A percentile compares a stretch with the other conserved stretches of the same genome.
Evolutionary conservation across 1,140 invertebrate genomes (phyloP).

Genomic region (Drosophila seguyi): DNA sequence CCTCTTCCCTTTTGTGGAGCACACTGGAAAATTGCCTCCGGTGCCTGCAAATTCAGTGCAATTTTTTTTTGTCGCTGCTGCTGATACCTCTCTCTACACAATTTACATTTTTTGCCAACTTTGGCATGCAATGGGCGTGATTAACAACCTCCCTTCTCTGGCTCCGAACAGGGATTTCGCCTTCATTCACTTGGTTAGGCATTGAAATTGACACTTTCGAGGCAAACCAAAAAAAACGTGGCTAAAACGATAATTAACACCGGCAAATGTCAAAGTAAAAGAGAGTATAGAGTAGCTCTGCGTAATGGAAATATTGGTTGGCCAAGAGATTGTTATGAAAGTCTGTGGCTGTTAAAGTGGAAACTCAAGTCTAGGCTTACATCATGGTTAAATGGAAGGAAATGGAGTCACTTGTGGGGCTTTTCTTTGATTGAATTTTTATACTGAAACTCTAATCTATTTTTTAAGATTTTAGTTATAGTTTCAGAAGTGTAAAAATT

Average conservation of each 20-base stretch:
- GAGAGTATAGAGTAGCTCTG: slow-evolving; percentile 9
- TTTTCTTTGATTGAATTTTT: slow-evolving; percentile 27
- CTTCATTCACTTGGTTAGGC: slow-evolving; percentile 45
- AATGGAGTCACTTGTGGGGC: slow-evolving; percentile 13
- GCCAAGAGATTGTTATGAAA: slow-evolving; percentile 37
- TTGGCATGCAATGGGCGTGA: slow-evolving; percentile 65
- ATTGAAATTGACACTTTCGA: slow-evolving; percentile 55
- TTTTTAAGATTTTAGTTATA: neutral
- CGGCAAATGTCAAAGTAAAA: slow-evolving; percentile 8
- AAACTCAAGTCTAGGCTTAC: slow-evolving; percentile 20
- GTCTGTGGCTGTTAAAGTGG: slow-evolving; percentile 4
- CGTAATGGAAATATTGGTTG: slow-evolving; percentile 40
- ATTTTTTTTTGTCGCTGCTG: slow-evolving; percentile 45
- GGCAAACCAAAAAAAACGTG: slow-evolving; percentile 9
- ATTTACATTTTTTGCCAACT: slow-evolving; percentile 65
- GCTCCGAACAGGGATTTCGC: slow-evolving; percentile 14
- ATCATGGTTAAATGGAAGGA: slow-evolving; percentile 21
- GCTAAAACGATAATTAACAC: slow-evolving; percentile 43
- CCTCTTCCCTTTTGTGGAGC: slow-evolving; percentile 9
- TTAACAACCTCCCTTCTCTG: slow-evolving; percentile 68
- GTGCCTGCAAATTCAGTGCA: slow-evolving; percentile 60
- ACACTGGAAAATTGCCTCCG: slow-evolving; percentile 75
- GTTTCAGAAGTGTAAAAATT: neutral
- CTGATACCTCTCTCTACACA: slow-evolving; percentile 37
- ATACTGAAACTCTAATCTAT: neutral